A percentile compares a stretch with the other conserved stretches of the same genome.
These are phyloP conservation scores for Conchocele bisecta DNA, from an alignment of 2,888 invertebrate species.

Conservation along the genomic window DNA sequence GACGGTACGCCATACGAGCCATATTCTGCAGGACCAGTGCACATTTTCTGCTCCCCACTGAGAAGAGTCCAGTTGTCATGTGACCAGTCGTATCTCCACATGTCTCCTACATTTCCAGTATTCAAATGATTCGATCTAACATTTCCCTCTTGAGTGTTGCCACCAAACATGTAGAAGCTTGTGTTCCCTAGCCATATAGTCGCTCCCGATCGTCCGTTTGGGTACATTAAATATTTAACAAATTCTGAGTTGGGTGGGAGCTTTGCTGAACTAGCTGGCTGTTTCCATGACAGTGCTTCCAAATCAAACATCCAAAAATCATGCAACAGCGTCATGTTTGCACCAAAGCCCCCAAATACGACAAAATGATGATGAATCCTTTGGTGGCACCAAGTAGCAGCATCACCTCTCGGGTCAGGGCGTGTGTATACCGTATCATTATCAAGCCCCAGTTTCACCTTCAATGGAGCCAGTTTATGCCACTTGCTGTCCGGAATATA, in stretches of 20 bases:
- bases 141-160: slow-evolving; percentile 61
- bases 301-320: slow-evolving; percentile 73
- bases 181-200: slow-evolving; percentile 58
- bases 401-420: slow-evolving; percentile 64
- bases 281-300: slow-evolving; percentile 60
- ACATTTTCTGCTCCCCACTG: slow-evolving; percentile 42
- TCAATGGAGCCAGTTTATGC: slow-evolving; percentile 41
- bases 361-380: slow-evolving; percentile 54
- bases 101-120: slow-evolving; percentile 66
- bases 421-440: slow-evolving; percentile 1
- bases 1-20: slow-evolving; percentile 31
- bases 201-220: slow-evolving; percentile 66
- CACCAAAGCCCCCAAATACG: slow-evolving; percentile 69
- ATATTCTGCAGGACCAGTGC: slow-evolving; percentile 49
- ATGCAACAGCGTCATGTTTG: slow-evolving; percentile 54
- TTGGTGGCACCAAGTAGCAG: slow-evolving; percentile 70
- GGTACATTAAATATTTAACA: slow-evolving; percentile 46
- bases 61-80: slow-evolving; percentile 62
- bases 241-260: slow-evolving; percentile 46
- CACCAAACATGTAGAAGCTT: slow-evolving; percentile 72
- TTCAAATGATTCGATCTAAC: slow-evolving; percentile 56
- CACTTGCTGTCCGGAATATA: slow-evolving; percentile 53
- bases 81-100: slow-evolving; percentile 65
- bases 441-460: slow-evolving; percentile 31
- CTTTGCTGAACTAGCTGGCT: slow-evolving; percentile 48